phyloP scores from a whole-genome alignment of 2,797 vertebrate species.

The Manis javanica region DNA sequence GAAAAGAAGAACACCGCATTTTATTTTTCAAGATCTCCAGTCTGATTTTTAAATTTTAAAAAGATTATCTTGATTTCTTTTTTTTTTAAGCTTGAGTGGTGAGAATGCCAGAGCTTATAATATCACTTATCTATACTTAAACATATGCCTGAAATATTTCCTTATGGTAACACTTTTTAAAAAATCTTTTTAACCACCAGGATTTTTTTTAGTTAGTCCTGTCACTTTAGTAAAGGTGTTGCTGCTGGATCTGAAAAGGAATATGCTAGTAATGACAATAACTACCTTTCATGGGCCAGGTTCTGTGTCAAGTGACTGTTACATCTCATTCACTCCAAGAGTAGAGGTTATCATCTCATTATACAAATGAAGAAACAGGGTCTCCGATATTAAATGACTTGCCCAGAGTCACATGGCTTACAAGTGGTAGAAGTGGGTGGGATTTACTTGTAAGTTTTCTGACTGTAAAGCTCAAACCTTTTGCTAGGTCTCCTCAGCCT shows the following conservation, averaged over 20 bases:
- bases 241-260: not conserved
- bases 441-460: not conserved
- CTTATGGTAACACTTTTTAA: not conserved
- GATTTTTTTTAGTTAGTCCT: not conserved
- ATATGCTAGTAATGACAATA: not conserved
- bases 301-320: not conserved
- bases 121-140: not conserved
- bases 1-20: not conserved
- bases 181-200: not conserved
- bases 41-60: conserved; percentile 4
- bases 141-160: not conserved
- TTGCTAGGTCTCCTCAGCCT: not conserved
- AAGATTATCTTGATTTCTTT: not conserved
- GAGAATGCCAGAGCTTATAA: not conserved
- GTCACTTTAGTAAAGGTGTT: not conserved
- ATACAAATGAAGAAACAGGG: not conserved
- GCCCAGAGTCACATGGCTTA: not conserved
- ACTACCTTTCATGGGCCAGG: not conserved
- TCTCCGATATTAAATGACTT: not conserved
- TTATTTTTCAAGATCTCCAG: not conserved
- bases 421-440: not conserved
- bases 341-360: not conserved
- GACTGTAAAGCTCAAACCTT: not conserved
- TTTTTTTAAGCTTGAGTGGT: not conserved
- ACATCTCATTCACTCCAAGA: not conserved